Percentiles rank a stretch among this genome's conserved stretches.
phyloP scores from a whole-genome alignment of 2,888 invertebrate genomes.

The Plebejus melissa region DNA sequence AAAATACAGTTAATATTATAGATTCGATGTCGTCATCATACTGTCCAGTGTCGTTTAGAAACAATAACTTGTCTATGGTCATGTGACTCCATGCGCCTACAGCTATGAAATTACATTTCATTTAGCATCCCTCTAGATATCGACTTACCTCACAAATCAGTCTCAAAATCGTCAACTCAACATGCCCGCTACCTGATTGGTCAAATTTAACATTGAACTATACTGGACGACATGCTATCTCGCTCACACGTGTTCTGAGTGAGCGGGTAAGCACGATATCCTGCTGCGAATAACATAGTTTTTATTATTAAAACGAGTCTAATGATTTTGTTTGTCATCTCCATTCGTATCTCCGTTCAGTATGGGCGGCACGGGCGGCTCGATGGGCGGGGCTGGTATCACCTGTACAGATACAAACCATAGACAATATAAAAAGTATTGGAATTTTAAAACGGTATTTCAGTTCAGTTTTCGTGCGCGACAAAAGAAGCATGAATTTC shows the following conservation, averaged over 20 bases:
- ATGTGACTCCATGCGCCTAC: constrained; percentile 40
- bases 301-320: constrained; percentile 40
- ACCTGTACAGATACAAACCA: constrained; percentile 50
- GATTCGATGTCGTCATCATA: not conserved
- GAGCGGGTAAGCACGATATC: not conserved
- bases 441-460: not conserved
- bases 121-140: constrained; percentile 42
- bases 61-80: constrained; percentile 1
- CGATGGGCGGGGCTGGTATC: constrained; percentile 71
- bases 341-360: constrained; percentile 65
- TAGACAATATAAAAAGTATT: constrained; percentile 22
- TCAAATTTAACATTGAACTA: constrained; percentile 32
- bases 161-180: constrained; percentile 51
- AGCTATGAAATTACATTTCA: constrained; percentile 44
- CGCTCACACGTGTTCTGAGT: not conserved
- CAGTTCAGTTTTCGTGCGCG: not conserved
- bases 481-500: not conserved
- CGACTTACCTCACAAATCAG: constrained; percentile 60
- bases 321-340: constrained; percentile 50
- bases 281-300: constrained; percentile 26
- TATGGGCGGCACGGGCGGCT: constrained; percentile 52
- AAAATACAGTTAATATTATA: too few species aligned
- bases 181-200: constrained; percentile 33
- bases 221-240: not conserved
- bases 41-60: not conserved